Conservation (phyloP, 2,797 vertebrate genomes). For the Morelia viridis region DNA sequence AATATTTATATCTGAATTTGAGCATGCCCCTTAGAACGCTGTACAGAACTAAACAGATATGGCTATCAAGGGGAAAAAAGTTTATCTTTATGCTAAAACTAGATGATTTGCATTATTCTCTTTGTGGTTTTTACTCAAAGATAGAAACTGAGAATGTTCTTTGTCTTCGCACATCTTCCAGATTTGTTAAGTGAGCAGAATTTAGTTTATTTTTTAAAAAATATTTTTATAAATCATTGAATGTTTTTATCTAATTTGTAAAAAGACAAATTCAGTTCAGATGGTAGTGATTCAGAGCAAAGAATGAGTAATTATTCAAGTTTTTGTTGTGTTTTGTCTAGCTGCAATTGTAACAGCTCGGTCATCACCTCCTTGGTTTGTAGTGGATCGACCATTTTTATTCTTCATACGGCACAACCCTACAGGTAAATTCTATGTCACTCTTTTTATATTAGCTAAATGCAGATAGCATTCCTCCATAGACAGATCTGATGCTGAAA, state of each 20-base stretch:
- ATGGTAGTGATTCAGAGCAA: background rate
- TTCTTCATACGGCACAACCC: slow-evolving; percentile 92
- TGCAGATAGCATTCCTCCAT: background rate
- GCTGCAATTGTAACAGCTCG: slow-evolving; percentile 90
- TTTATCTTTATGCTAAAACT: background rate
- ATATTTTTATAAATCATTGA: background rate
- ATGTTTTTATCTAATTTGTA: background rate
- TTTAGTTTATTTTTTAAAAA: background rate
- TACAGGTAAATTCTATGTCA: slow-evolving; percentile 79
- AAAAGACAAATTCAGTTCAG: background rate
- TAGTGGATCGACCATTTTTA: slow-evolving; percentile 89
- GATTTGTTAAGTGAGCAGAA: background rate
- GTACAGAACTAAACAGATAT: background rate
- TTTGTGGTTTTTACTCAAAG: background rate
- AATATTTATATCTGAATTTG: background rate
- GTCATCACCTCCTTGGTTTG: slow-evolving; percentile 92
- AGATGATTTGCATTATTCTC: background rate
- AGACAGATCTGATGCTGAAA: background rate
- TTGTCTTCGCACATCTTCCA: background rate
- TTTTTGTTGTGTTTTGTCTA: slow-evolving; percentile 53
- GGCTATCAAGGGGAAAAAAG: fast-evolving
- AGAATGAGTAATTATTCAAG: background rate
- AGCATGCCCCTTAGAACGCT: background rate
- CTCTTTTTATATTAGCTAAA: slow-evolving; percentile 3
- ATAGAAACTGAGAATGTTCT: background rate